Percentiles rank a stretch among this genome's conserved stretches.
phyloP scores from a whole-genome alignment of 1,140 invertebrate genomes.

The Copidosoma floridanum region DNA sequence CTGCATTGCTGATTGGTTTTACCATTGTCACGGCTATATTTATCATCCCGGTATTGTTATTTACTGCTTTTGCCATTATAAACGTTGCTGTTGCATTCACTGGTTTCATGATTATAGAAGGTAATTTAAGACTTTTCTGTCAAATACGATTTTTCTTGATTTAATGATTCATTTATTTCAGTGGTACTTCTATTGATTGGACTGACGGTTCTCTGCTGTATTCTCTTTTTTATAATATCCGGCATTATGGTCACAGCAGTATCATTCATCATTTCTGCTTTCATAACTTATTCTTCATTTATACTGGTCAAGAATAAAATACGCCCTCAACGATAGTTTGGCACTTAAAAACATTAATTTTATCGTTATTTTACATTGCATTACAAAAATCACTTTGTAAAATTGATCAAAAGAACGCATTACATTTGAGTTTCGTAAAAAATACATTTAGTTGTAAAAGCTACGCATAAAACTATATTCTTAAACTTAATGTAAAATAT shows the following conservation, averaged over 20 bases:
- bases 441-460: neutral
- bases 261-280: conserved; percentile 21
- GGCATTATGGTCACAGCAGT: conserved; percentile 17
- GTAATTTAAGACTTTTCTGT: conserved; percentile 19
- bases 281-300: conserved; percentile 7
- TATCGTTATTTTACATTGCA: too few species aligned
- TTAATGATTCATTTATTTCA: conserved; percentile 24
- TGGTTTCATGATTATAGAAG: conserved; percentile 36
- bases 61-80: conserved; percentile 27
- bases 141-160: too few species aligned
- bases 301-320: conserved; percentile 17
- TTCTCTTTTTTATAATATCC: conserved; percentile 29
- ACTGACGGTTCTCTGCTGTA: conserved; percentile 25
- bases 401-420: neutral
- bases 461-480: neutral
- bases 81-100: conserved; percentile 30
- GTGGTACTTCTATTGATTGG: conserved; percentile 30
- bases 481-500: neutral
- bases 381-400: neutral
- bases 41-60: conserved; percentile 23
- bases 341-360: too few species aligned
- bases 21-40: conserved; percentile 20
- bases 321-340: neutral
- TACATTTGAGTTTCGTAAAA: neutral
- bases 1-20: conserved; percentile 12